Evolutionary conservation across 2,113 vertebrate genomes (phyloP), one percentile per base, ranked within the genome.

Genomic region (Gobiocypris rarus): DNA sequence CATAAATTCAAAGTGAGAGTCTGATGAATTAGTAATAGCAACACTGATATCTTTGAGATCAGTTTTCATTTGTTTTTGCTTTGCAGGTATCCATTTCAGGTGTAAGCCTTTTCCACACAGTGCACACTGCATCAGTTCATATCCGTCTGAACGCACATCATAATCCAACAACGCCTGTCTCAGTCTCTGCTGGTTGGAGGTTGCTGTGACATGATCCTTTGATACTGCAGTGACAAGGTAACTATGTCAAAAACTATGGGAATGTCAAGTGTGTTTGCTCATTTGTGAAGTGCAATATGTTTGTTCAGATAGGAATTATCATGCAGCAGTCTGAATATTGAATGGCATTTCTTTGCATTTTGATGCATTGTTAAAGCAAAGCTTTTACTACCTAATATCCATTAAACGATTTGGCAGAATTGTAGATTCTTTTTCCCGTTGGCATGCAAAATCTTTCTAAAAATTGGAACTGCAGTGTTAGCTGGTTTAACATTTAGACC

Each of bases 11-110:
- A 13, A 87, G 77, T 80, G 86, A 87, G 88, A 78, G 86, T 87
- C 63, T 89, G 78, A 89, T 89, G 9, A 89, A 89, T 89, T 82
- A 89, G 45, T 89, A 83, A 87, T 87, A 48, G 56, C 43, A 75
- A 24, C 9, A 48, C 74, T 71, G 81, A 85, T 87, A 38, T 83
- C 71, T 84, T 69, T 56, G 28, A 78, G 77, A 85, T 89, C 88
- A 17, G 71, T 84, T 89, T 87, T 87, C 88, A 86, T 89, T 85
- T 86, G 86, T 86, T 86, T 87, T 89, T 89, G 65, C 86, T 84
- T 84, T 73, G 84, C 88, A 52, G 84, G 86, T 84, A 85, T 89
- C 86, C 15, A 77, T 87, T 89, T 86, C 88, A 77, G 52, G 34
- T 41, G 41, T 7, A 84, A 76, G 79, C 48, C 86, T 83, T 41